A percentile compares a stretch with the other conserved stretches of the same genome.
Conservation (phyloP, 1,140 invertebrate genomes). For the Leguminivora glycinivorella region DNA sequence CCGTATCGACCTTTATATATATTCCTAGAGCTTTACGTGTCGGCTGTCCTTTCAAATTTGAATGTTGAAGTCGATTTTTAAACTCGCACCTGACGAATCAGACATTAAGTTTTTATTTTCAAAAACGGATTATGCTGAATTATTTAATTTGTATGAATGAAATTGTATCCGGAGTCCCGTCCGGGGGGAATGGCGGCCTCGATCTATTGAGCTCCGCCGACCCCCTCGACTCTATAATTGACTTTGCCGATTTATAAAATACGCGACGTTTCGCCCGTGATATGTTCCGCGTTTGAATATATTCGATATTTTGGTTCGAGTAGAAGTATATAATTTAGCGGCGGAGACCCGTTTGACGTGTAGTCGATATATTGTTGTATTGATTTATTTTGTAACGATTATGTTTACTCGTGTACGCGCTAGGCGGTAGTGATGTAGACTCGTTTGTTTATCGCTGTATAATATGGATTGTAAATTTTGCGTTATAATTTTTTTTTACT, state of each 20-base stretch:
- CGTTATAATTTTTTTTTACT: conserved; percentile 37
- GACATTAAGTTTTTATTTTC: not conserved
- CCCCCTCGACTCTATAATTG: not conserved
- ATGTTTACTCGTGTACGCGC: conserved; percentile 36
- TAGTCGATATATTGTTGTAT: conserved; percentile 14
- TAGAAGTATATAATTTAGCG: conserved; percentile 9
- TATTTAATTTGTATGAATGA: not conserved
- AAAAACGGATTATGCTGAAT: not conserved
- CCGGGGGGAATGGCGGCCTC: not conserved
- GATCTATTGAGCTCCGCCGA: not conserved
- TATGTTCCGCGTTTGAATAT: conserved; percentile 5
- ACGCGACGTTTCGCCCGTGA: not conserved
- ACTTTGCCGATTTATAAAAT: conserved; percentile 14
- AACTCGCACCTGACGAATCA: not conserved
- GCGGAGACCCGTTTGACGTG: conserved; percentile 11
- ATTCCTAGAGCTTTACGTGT: not conserved
- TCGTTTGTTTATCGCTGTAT: conserved; percentile 40
- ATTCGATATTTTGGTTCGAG: conserved; percentile 11
- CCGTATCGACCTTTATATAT: too few species aligned
- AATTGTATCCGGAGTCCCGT: not conserved
- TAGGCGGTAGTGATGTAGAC: conserved; percentile 31
- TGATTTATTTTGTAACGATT: conserved; percentile 15
- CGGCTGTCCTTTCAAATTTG: not conserved
- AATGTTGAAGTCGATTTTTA: conserved; percentile 4
- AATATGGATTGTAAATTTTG: conserved; percentile 56